phyloP scores from a whole-genome alignment of 2,113 vertebrate genomes.

The Eclectus roratus region DNA sequence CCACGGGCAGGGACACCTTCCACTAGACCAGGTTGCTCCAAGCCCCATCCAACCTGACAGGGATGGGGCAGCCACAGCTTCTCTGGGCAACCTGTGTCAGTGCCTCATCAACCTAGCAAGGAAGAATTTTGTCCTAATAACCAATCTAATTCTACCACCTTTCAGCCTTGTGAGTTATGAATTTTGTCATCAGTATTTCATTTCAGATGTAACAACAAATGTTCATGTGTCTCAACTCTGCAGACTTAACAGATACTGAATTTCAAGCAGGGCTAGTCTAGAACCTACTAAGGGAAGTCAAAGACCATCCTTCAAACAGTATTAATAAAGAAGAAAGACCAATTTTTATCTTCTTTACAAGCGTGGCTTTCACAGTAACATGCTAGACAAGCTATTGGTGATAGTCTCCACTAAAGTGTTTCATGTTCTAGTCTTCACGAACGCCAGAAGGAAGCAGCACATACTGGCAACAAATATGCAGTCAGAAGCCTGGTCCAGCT shows the following conservation, averaged over 20 bases:
- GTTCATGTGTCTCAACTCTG: background rate
- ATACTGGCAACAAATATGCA: background rate
- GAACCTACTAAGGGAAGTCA: background rate
- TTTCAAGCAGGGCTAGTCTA: background rate
- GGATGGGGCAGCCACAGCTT: background rate
- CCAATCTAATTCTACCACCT: background rate
- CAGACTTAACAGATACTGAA: background rate
- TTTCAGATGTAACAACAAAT: constrained; percentile 14
- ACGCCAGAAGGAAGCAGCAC: background rate
- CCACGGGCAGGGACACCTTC: background rate
- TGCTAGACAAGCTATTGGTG: background rate
- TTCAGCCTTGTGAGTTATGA: background rate
- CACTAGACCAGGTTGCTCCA: background rate
- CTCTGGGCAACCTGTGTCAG: background rate
- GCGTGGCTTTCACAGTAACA: background rate
- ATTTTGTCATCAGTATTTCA: background rate
- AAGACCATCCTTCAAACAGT: background rate
- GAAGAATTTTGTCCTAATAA: background rate
- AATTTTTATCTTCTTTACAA: background rate
- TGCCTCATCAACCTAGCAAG: background rate
- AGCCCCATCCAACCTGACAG: background rate
- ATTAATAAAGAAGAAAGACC: background rate
- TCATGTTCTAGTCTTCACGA: background rate
- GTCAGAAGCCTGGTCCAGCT: background rate
- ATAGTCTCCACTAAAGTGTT: background rate